Percentiles rank a stretch among this genome's conserved stretches.
Evolutionary conservation across 2,888 invertebrate genomes (phyloP).

Genomic region (Brassicogethes aeneus): DNA sequence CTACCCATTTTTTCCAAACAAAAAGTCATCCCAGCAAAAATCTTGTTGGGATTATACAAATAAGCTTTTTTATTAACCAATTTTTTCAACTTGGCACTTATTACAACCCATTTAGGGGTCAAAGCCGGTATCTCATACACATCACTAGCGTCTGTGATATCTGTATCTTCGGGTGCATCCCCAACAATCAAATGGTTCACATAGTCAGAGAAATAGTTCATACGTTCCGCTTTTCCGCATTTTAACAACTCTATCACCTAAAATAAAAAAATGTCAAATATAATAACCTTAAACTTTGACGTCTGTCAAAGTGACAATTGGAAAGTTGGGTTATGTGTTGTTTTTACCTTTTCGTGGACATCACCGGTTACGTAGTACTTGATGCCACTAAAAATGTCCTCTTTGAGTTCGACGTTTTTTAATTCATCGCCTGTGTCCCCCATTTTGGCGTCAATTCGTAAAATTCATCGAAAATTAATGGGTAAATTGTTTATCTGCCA

Average conservation of each 20-base stretch:
- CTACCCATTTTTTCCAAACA: slow-evolving; percentile 67
- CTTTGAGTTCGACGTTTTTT: slow-evolving; percentile 41
- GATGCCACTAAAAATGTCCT: slow-evolving; percentile 71
- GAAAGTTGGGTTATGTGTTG: no score
- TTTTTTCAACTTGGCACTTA: slow-evolving; percentile 52
- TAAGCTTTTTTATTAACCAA: slow-evolving; percentile 67
- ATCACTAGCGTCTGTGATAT: slow-evolving; percentile 84
- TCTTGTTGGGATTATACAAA: slow-evolving; percentile 52
- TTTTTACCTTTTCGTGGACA: slow-evolving; percentile 58
- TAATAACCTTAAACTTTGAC: neutral
- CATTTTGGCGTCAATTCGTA: slow-evolving; percentile 25
- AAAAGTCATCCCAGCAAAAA: slow-evolving; percentile 69
- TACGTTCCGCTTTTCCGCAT: slow-evolving; percentile 80
- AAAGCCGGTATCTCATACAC: slow-evolving; percentile 90
- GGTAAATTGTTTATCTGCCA: slow-evolving; percentile 7
- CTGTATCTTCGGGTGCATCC: slow-evolving; percentile 73
- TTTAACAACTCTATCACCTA: slow-evolving; percentile 71
- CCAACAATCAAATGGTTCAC: slow-evolving; percentile 91
- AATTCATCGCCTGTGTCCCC: slow-evolving; percentile 41
- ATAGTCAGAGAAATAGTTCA: slow-evolving; percentile 82
- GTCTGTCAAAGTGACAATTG: no score
- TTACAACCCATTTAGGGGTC: slow-evolving; percentile 75
- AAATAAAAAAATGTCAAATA: slow-evolving; percentile 28
- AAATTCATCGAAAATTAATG: slow-evolving; percentile 1
- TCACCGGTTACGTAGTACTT: slow-evolving; percentile 77